These are phyloP conservation scores for Sinella curviseta DNA, from an alignment of 1,140 invertebrate genomes.

Conservation along the genomic window DNA sequence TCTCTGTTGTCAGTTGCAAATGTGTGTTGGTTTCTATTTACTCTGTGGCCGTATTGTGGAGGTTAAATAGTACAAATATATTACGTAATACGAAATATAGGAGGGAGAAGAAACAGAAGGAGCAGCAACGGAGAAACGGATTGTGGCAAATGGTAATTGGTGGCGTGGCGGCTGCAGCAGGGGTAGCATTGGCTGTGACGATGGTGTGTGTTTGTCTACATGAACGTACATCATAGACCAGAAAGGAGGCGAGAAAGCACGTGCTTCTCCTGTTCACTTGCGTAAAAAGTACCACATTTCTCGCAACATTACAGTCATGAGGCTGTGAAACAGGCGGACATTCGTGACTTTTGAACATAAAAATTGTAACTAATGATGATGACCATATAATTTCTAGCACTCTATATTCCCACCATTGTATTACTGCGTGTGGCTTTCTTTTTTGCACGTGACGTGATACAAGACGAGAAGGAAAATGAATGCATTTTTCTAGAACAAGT, in stretches of 20 bases:
- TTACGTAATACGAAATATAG: background rate
- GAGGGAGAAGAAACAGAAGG: background rate
- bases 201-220: no score
- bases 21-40: background rate
- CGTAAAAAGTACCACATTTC: background rate
- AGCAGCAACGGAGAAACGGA: no score
- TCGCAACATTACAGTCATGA: no score
- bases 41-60: background rate
- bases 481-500: no score
- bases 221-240: no score
- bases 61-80: background rate
- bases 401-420: no score
- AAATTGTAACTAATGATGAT: conserved; percentile 1
- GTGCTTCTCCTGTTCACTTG: background rate
- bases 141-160: background rate
- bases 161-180: no score
- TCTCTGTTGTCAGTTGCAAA: no score
- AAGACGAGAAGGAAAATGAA: no score
- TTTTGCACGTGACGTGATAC: no score
- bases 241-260: conserved; percentile 3
- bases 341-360: conserved; percentile 16
- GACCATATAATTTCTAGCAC: background rate
- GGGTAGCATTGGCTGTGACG: no score
- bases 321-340: no score
- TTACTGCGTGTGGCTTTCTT: background rate